Conservation (phyloP, 2,113 vertebrate genomes). For the Capreolus pygargus region DNA sequence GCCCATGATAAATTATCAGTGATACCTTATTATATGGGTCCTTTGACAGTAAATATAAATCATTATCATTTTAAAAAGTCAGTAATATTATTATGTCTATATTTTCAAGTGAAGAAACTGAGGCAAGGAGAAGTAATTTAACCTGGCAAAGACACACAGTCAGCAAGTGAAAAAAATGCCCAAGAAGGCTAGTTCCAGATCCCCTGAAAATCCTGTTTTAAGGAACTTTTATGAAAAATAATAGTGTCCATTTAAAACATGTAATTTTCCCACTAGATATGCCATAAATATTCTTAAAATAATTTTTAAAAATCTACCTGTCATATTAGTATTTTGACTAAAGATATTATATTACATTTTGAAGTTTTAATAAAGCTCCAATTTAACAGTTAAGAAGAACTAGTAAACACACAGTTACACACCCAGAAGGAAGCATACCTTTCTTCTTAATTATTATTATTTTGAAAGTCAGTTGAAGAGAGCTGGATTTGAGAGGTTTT, state of each 20-base stretch:
- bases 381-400: conserved; percentile 59
- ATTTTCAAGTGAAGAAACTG: conserved; percentile 13
- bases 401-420: conserved; percentile 12
- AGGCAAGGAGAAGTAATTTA: not conserved
- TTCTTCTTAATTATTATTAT: conserved; percentile 41
- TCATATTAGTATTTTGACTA: conserved; percentile 54
- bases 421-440: not conserved
- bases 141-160: not conserved
- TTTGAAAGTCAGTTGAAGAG: conserved; percentile 32
- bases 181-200: not conserved
- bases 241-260: not conserved
- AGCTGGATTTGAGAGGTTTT: not conserved
- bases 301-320: conserved; percentile 5
- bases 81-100: not conserved
- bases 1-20: not conserved
- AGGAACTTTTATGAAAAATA: not conserved
- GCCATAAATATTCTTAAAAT: not conserved
- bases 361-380: conserved; percentile 62
- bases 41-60: not conserved
- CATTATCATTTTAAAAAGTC: not conserved
- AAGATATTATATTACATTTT: conserved; percentile 27
- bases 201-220: not conserved
- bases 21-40: not conserved
- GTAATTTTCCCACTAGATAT: conserved; percentile 32
- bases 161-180: not conserved